Conservation (phyloP, 1,140 invertebrate genomes). For the Protaetia brevitarsis region DNA sequence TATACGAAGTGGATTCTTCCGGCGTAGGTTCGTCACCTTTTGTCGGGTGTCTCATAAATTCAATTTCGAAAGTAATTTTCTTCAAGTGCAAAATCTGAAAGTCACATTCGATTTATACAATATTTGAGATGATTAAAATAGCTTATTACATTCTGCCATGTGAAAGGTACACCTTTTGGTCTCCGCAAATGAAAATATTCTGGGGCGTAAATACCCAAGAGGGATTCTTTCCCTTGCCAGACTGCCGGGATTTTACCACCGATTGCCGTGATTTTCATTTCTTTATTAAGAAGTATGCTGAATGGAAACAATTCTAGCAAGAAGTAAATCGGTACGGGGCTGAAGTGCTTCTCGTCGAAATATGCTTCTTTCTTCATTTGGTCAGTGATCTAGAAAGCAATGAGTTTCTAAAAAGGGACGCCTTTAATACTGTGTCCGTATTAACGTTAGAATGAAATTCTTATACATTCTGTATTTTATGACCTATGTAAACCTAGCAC, state of each 20-base stretch:
- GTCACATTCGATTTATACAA: neutral
- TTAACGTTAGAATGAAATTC: too few species aligned
- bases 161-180: constrained; percentile 70
- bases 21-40: neutral
- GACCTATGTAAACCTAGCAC: too few species aligned
- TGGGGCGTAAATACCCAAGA: constrained; percentile 60
- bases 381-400: neutral
- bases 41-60: constrained; percentile 39
- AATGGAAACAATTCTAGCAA: constrained; percentile 77
- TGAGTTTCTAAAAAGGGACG: neutral
- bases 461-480: too few species aligned
- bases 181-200: constrained; percentile 69
- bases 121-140: neutral
- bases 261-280: constrained; percentile 62
- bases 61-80: constrained; percentile 44
- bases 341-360: neutral
- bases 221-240: constrained; percentile 61
- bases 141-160: constrained; percentile 64
- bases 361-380: neutral
- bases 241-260: constrained; percentile 71
- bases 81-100: constrained; percentile 33
- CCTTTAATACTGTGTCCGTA: too few species aligned
- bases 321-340: constrained; percentile 61
- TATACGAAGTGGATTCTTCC: neutral
- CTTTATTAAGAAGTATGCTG: constrained; percentile 61